Conservation (phyloP, 2,113 vertebrate species). For the Sebastes fasciatus region DNA sequence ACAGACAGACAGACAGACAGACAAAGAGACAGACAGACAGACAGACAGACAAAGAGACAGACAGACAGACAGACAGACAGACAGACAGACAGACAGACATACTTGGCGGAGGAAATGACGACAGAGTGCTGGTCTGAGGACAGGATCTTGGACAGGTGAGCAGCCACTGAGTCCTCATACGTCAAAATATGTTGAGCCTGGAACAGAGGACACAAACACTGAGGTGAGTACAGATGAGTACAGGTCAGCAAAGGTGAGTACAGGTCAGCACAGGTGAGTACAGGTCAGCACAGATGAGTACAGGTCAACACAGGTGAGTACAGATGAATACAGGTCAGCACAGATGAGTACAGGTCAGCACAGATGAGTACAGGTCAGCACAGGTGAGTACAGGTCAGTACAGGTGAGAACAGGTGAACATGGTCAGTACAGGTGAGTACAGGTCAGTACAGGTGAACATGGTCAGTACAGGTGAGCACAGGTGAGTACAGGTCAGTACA, state of each 20-base stretch:
- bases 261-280: not conserved
- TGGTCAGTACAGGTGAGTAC: too few species aligned
- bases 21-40: not conserved
- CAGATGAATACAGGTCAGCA: too few species aligned
- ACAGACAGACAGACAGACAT: conserved; percentile 39
- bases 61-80: conserved; percentile 20
- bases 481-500: too few species aligned
- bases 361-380: too few species aligned
- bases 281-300: too few species aligned
- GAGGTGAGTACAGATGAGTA: not conserved
- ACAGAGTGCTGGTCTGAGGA: conserved; percentile 98
- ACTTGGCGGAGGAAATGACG: conserved; percentile 98
- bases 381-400: too few species aligned
- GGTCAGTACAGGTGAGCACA: too few species aligned
- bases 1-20: conserved; percentile 16
- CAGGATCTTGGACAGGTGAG: conserved; percentile 96
- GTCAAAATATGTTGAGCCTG: conserved; percentile 97
- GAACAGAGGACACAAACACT: not conserved
- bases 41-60: not conserved
- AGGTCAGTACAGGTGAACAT: too few species aligned
- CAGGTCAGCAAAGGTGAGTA: too few species aligned
- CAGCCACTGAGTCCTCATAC: conserved; percentile 97
- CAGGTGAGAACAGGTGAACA: too few species aligned
- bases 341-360: too few species aligned
- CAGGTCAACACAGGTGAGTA: too few species aligned